A percentile compares a stretch with the other conserved stretches of the same genome.
Conservation (phyloP, 2,888 invertebrate genomes). For the Lepeophtheirus nordmannii region DNA sequence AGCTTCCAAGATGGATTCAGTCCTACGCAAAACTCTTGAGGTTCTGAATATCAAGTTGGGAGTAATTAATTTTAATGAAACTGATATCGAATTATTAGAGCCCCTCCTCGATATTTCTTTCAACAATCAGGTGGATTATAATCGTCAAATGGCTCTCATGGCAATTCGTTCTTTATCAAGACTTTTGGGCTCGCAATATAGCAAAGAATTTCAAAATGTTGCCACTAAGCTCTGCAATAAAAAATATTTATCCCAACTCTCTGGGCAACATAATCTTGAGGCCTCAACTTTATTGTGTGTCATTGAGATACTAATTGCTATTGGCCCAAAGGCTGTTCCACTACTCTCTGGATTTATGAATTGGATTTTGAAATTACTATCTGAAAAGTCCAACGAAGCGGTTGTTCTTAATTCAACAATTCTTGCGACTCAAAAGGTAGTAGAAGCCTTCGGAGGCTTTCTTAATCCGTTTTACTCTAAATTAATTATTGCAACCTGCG, state of each 20-base stretch:
- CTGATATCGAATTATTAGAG: background rate
- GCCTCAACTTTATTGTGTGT: conserved; percentile 8
- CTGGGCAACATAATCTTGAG: background rate
- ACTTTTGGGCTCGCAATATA: background rate
- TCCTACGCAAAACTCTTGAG: conserved; percentile 15
- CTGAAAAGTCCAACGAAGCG: background rate
- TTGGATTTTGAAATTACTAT: background rate
- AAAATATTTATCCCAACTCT: background rate
- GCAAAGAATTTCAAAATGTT: background rate
- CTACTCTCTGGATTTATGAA: conserved; percentile 8
- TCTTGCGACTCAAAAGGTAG: conserved; percentile 15
- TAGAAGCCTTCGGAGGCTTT: conserved; percentile 23
- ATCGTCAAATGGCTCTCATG: conserved; percentile 19
- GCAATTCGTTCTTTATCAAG: conserved; percentile 4
- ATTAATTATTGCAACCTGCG: conserved; percentile 10
- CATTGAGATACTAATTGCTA: background rate
- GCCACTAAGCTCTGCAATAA: background rate
- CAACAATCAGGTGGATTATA: background rate
- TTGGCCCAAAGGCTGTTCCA: conserved; percentile 15
- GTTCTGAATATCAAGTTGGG: conserved; percentile 13
- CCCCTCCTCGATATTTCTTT: background rate
- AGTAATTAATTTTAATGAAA: background rate
- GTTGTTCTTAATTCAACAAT: conserved; percentile 11
- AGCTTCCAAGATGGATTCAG: background rate
- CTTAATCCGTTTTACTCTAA: conserved; percentile 14